phyloP scores from a whole-genome alignment of 2,113 vertebrate species.

The Nycticryphes semicollaris region DNA sequence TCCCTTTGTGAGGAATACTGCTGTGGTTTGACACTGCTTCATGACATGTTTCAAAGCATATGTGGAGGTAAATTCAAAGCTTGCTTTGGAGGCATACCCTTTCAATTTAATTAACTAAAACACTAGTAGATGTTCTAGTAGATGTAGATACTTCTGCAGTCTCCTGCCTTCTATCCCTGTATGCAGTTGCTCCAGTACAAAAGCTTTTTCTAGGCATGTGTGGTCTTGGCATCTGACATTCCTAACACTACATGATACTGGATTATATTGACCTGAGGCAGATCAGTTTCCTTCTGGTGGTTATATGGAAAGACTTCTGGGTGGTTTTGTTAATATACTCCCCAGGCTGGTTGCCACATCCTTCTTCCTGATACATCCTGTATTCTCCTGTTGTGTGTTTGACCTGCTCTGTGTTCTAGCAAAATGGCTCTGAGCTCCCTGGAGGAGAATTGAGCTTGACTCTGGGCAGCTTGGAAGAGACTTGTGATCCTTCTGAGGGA shows the following conservation, averaged over 20 bases:
- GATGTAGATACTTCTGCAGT: not conserved
- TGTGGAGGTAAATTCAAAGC: not conserved
- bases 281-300: not conserved
- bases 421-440: not conserved
- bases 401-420: not conserved
- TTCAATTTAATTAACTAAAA: not conserved
- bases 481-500: not conserved
- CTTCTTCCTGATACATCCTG: not conserved
- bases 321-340: not conserved
- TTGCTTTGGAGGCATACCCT: not conserved
- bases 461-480: not conserved
- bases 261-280: not conserved
- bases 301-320: not conserved
- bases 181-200: not conserved
- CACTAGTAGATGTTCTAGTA: not conserved
- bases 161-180: not conserved
- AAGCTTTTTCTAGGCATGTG: not conserved
- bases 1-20: not conserved
- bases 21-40: not conserved
- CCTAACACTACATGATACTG: not conserved
- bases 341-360: not conserved
- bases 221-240: not conserved
- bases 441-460: not conserved
- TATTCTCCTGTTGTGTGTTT: not conserved
- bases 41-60: not conserved